These are phyloP conservation scores for Engraulis encrasicolus DNA, from an alignment of 2,113 vertebrate genomes.

Conservation along the genomic window DNA sequence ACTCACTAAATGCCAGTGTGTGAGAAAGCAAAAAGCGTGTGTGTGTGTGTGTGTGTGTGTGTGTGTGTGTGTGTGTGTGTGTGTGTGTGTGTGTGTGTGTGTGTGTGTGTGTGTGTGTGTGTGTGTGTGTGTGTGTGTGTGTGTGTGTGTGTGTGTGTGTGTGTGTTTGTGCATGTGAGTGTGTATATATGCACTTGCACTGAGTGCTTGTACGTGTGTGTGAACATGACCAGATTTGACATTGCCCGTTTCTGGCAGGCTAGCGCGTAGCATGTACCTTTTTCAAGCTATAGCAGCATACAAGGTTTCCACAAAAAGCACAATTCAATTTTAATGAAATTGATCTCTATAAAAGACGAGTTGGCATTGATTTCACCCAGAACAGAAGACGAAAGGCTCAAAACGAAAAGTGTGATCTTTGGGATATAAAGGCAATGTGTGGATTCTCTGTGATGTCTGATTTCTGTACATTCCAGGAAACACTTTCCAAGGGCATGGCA, in stretches of 20 bases:
- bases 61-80: neutral
- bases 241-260: too few species aligned
- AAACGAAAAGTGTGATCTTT: neutral
- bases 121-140: neutral
- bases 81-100: neutral
- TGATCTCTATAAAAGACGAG: neutral
- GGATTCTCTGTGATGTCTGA: too few species aligned
- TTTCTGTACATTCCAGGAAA: too few species aligned
- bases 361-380: neutral
- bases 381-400: neutral
- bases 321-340: neutral
- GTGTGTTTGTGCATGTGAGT: neutral
- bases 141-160: neutral
- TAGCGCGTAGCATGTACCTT: too few species aligned
- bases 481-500: too few species aligned
- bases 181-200: too few species aligned
- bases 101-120: neutral
- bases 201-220: neutral
- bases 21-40: neutral
- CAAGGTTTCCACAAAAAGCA: neutral
- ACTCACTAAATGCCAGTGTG: neutral
- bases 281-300: too few species aligned
- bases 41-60: neutral
- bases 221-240: neutral
- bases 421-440: too few species aligned